Conservation (phyloP, 1,140 invertebrate species). For the Drosophila rhopaloa region DNA sequence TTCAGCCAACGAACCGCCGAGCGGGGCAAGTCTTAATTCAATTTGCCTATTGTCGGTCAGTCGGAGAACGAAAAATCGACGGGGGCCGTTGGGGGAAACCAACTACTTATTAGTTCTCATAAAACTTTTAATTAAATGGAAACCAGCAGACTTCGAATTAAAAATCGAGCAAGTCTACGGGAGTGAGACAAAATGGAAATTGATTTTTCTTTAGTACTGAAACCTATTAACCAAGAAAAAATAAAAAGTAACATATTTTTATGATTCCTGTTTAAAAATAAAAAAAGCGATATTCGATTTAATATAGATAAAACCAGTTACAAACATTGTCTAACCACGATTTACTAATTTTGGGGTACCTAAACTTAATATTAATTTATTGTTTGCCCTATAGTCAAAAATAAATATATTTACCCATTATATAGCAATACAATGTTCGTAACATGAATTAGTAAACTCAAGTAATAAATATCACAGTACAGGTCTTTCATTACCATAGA, state of each 20-base stretch:
- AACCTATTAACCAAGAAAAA: neutral
- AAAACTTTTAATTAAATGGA: conserved; percentile 59
- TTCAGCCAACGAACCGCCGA: conserved; percentile 7
- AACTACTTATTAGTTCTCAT: conserved; percentile 40
- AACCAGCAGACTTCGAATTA: conserved; percentile 11
- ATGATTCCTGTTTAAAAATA: no score
- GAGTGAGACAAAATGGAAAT: neutral
- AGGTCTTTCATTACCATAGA: neutral
- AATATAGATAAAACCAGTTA: no score
- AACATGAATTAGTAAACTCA: conserved; percentile 5
- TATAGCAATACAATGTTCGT: neutral
- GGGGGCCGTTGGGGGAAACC: conserved; percentile 6
- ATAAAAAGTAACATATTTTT: no score
- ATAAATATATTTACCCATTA: no score
- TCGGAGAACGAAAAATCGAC: conserved; percentile 14
- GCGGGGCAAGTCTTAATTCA: conserved; percentile 60
- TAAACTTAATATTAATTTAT: no score
- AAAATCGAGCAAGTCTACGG: conserved; percentile 3
- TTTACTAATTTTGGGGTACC: no score
- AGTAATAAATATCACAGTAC: conserved; percentile 5
- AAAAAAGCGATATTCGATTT: no score
- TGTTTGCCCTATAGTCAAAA: no score
- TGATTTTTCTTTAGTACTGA: neutral
- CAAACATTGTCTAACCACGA: no score
- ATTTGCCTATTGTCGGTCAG: conserved; percentile 58